Evolutionary conservation across 2,888 invertebrate genomes (phyloP), one percentile per base, ranked within the genome.

Genomic region (Sarcophaga subvicina): DNA sequence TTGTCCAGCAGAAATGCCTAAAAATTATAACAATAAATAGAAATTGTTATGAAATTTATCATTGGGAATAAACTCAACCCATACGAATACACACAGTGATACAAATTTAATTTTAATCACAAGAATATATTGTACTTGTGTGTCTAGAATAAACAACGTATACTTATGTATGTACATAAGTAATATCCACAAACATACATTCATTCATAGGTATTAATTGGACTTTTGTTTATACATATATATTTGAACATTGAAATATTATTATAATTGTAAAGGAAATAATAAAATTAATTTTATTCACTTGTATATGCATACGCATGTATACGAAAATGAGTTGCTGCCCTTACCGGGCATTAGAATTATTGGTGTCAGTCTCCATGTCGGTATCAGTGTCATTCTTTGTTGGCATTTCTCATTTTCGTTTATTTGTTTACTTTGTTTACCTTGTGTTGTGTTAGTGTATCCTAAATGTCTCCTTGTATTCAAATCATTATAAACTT

Each of bases 1-100:
- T 27, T 4, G 27, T 27, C 27, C 27, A 27, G 0, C 4, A 27
- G 27, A 27, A 27, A 27, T 27, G 27, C 4, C 27, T 27, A 0
- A 4, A 27, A 0, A 27, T 27, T 27, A 27, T 27, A 27, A 27
- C 27, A 27, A 78, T 83, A 83, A 83, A 78, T 83, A 83, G 78
- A 83, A 77, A 72, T 78, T 78, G 72, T 78, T 83, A 27, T 72
- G 60, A 77, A 71, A 77, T 72, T 83, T 66, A 49, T 78, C 37
- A 70, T 62, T 54, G 17, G 22, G 47, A 37, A 37, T 37, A 37
- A 37, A 6, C 69, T 11, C 4, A 69, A 47, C 47, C 8, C 22
- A 69, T 20, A 69, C 47, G 17, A 0, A n/a, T 4, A 47, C 37
- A 67, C 54, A 10, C 59, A 59, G 14, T 59, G 59, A 14, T 59